Percentiles rank a stretch among this genome's conserved stretches.
These are phyloP conservation scores for Diadophis punctatus DNA, from an alignment of 2,113 vertebrate genomes.

Conservation along the genomic window DNA sequence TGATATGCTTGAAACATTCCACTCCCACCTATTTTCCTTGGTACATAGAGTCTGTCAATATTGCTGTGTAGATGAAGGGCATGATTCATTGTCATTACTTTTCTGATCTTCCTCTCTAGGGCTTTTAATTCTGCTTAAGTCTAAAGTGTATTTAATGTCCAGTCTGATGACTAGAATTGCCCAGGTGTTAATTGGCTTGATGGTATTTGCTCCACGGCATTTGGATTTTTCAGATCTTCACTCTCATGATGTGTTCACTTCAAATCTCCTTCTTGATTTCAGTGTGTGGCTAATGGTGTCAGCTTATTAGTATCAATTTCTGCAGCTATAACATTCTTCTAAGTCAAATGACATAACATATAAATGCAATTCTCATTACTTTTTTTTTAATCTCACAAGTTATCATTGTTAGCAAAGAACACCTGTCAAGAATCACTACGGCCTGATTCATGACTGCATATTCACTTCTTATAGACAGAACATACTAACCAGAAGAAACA, in stretches of 20 bases:
- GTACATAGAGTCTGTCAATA: background rate
- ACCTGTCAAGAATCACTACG: background rate
- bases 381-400: background rate
- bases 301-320: background rate
- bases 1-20: background rate
- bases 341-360: background rate
- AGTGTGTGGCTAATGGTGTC: background rate
- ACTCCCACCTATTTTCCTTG: background rate
- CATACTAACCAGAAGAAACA: background rate
- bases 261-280: background rate
- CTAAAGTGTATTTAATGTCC: background rate
- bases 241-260: background rate
- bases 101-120: background rate
- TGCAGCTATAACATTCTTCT: background rate
- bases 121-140: background rate
- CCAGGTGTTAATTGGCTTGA: background rate
- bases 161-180: background rate
- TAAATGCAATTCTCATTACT: background rate
- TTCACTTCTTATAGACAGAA: background rate
- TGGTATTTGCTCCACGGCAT: background rate
- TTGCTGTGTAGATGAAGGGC: background rate
- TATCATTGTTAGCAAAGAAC: background rate
- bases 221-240: background rate
- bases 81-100: background rate
- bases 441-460: background rate